Evolutionary conservation across 2,797 vertebrate species (phyloP).

Genomic region (Lepidocolaptes lacrymiger): DNA sequence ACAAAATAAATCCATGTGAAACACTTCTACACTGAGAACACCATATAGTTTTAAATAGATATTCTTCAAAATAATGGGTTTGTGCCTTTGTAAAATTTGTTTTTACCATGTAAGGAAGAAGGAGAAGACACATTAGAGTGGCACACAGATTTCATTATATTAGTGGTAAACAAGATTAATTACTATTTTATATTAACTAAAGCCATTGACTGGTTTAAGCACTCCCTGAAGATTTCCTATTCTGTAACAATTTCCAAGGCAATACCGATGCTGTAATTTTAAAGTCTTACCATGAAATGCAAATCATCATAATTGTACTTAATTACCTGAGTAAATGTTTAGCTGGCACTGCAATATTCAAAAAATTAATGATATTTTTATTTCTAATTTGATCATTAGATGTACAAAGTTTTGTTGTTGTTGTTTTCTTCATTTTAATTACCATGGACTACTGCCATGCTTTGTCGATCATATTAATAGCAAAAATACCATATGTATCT

Average conservation of each 20-base stretch:
- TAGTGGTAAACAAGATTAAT: background rate
- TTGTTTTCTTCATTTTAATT: background rate
- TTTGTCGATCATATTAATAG: background rate
- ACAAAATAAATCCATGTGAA: background rate
- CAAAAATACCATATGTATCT: background rate
- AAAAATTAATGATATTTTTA: background rate
- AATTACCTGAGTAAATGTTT: background rate
- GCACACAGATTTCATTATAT: background rate
- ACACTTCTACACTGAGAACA: background rate
- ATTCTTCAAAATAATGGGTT: background rate
- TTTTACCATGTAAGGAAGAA: background rate
- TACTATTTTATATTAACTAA: background rate
- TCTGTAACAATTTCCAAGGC: background rate
- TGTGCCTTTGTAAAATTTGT: background rate
- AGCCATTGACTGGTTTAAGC: background rate
- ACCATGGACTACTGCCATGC: background rate
- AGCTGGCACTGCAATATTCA: background rate
- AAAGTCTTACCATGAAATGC: background rate
- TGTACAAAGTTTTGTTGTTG: background rate
- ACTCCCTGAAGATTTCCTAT: background rate
- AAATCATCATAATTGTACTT: background rate
- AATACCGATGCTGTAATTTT: background rate
- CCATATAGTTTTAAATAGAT: background rate
- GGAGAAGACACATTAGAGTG: background rate
- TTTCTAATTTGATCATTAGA: background rate